Evolutionary conservation across 1,140 invertebrate species (phyloP).

Genomic region (Anthonomus grandis): DNA sequence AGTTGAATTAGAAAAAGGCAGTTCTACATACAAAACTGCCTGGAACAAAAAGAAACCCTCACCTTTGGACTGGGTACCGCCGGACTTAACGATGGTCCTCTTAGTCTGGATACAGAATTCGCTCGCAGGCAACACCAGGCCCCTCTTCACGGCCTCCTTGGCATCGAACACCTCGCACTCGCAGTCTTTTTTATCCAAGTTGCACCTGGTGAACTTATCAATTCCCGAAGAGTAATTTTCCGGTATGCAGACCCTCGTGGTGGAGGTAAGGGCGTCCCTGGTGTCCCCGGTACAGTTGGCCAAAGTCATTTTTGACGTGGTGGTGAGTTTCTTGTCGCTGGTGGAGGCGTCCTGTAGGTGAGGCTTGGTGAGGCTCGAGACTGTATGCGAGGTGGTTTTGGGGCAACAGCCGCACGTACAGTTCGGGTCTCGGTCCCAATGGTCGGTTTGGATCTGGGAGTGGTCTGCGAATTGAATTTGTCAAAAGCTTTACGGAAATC

Average conservation of each 20-base stretch:
- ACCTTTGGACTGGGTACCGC: too few relatives aligned
- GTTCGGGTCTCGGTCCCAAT: neutral
- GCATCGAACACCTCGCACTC: constrained; percentile 6
- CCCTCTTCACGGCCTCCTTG: neutral
- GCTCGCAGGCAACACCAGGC: constrained; percentile 1
- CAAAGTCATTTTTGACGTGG: neutral
- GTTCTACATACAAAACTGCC: too few relatives aligned
- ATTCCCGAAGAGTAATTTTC: constrained; percentile 5
- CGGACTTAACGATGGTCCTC: too few relatives aligned
- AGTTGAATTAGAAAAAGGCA: too few relatives aligned
- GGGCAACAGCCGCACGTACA: constrained; percentile 7
- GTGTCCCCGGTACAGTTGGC: constrained; percentile 4
- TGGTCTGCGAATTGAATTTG: neutral
- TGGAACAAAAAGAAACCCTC: too few relatives aligned
- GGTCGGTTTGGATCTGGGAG: constrained; percentile 10
- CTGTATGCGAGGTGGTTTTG: neutral
- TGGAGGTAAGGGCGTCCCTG: neutral
- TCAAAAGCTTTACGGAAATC: too few relatives aligned
- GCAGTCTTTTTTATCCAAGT: constrained; percentile 3
- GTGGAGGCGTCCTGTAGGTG: neutral
- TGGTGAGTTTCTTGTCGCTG: constrained; percentile 3
- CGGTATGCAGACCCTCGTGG: neutral
- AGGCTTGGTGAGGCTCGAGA: neutral
- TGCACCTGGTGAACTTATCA: neutral
- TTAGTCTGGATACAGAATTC: neutral